Conservation (phyloP, 2,797 vertebrate genomes). For the Orestias chungarensis region DNA sequence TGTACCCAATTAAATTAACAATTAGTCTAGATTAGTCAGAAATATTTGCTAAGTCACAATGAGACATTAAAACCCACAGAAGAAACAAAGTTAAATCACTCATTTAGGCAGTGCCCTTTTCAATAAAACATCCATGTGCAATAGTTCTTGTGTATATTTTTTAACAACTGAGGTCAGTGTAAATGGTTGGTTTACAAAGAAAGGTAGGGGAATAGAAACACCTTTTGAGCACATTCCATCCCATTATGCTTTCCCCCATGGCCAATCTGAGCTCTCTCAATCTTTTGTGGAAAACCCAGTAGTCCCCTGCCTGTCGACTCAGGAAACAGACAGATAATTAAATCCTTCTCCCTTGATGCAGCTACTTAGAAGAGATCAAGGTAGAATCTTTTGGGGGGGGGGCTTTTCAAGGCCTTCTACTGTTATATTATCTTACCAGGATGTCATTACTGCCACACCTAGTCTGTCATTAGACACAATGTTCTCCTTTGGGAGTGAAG, state of each 20-base stretch:
- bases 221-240: constrained; percentile 41
- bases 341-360: constrained; percentile 71
- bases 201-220: constrained; percentile 21
- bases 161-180: constrained; percentile 23
- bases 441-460: constrained; percentile 75
- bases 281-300: constrained; percentile 57
- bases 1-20: neutral
- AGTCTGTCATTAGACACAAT: constrained; percentile 67
- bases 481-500: constrained; percentile 42
- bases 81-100: constrained; percentile 53
- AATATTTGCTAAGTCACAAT: constrained; percentile 4
- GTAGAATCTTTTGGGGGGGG: constrained; percentile 65
- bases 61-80: constrained; percentile 21
- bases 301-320: constrained; percentile 65
- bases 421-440: constrained; percentile 73
- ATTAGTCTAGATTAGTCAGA: constrained; percentile 21
- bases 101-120: constrained; percentile 61
- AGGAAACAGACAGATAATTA: constrained; percentile 76
- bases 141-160: constrained; percentile 20
- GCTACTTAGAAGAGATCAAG: constrained; percentile 78
- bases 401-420: constrained; percentile 65
- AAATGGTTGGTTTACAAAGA: constrained; percentile 11
- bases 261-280: constrained; percentile 43
- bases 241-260: constrained; percentile 35
- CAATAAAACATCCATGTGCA: constrained; percentile 48